Conservation (phyloP, 2,888 invertebrate genomes). For the Ischnura elegans region DNA sequence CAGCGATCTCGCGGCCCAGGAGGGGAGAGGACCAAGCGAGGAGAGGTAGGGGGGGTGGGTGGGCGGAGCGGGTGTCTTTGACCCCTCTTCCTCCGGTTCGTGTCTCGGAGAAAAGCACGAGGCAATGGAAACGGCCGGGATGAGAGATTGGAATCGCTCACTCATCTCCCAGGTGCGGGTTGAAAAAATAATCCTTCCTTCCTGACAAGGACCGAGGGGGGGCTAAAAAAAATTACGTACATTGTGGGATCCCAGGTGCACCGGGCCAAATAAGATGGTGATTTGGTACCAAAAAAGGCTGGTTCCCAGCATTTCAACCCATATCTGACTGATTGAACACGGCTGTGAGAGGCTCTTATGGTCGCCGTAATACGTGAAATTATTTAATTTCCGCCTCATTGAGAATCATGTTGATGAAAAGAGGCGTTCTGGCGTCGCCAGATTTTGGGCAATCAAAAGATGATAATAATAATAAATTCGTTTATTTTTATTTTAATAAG, state of each 20-base stretch:
- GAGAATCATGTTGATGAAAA: no score
- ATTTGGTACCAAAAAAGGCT: not conserved
- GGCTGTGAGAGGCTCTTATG: not conserved
- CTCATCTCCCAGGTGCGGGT: constrained; percentile 22
- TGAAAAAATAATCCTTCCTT: constrained; percentile 16
- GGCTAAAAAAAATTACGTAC: not conserved
- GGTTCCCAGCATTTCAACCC: not conserved
- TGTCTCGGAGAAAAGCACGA: constrained; percentile 21
- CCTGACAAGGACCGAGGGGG: not conserved
- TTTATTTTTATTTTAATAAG: no score
- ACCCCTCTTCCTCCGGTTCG: constrained; percentile 26
- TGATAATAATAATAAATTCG: no score
- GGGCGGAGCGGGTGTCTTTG: constrained; percentile 18
- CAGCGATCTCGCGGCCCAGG: not conserved
- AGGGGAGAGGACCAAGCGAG: not conserved
- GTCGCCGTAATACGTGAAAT: not conserved
- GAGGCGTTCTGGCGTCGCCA: no score
- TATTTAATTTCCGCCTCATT: no score
- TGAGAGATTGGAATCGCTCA: constrained; percentile 35
- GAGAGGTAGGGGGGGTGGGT: not conserved
- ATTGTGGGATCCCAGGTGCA: not conserved
- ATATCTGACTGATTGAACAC: not conserved
- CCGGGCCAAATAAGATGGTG: not conserved
- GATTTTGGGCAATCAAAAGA: no score
- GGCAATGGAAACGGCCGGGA: constrained; percentile 31